Evolutionary conservation across 1,140 invertebrate genomes (phyloP).

Genomic region (Anastrepha ludens): DNA sequence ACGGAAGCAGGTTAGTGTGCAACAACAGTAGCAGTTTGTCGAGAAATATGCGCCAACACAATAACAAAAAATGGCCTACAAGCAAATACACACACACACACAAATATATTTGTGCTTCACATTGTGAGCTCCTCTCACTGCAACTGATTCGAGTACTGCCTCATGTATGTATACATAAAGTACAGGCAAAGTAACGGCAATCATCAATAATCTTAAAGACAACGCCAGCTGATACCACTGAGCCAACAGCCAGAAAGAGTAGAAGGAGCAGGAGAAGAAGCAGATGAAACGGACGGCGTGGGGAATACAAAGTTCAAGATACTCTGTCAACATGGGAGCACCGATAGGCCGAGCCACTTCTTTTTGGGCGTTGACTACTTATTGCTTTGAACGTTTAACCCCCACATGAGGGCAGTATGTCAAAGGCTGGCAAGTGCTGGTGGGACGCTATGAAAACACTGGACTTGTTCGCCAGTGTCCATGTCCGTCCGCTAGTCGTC

Average conservation of each 20-base stretch:
- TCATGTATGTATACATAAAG: neutral
- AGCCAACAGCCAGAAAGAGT: neutral
- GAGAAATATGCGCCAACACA: neutral
- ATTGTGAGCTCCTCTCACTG: neutral
- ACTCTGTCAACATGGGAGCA: neutral
- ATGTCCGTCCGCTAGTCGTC: neutral
- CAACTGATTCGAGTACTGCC: neutral
- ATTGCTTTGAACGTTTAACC: slow-evolving; percentile 48
- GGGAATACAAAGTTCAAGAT: slow-evolving; percentile 10
- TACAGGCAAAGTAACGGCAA: slow-evolving; percentile 13
- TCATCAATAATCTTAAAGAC: slow-evolving; percentile 49
- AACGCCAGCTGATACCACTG: slow-evolving; percentile 37
- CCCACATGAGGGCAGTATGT: slow-evolving; percentile 30
- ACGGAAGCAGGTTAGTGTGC: neutral
- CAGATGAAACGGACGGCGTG: neutral
- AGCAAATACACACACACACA: neutral
- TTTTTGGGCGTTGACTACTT: neutral
- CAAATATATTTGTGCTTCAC: neutral
- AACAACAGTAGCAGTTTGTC: neutral
- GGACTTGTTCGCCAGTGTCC: neutral
- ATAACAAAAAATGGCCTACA: neutral
- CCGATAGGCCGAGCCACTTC: neutral
- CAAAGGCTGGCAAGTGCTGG: neutral
- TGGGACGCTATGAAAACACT: neutral
- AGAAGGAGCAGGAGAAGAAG: no score